These are phyloP conservation scores for Lysandra bellargus DNA, from an alignment of 2,888 invertebrate genomes.

Conservation along the genomic window DNA sequence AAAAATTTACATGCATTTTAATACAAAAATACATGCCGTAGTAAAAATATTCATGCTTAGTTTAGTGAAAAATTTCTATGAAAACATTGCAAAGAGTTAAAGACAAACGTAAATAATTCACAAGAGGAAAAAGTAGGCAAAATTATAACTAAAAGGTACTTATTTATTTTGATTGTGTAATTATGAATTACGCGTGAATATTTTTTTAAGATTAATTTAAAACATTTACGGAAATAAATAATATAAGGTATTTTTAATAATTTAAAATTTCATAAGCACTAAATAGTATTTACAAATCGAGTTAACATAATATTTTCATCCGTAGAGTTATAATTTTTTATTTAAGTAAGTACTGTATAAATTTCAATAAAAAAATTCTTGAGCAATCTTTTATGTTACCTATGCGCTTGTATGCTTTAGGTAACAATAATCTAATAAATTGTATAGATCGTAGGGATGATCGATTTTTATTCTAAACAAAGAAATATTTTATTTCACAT, in stretches of 20 bases:
- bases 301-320: not conserved
- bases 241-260: not conserved
- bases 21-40: constrained; percentile 58
- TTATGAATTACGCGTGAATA: not conserved
- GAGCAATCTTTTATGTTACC: no score
- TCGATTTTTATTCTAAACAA: not conserved
- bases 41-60: constrained; percentile 46
- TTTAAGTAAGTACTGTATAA: no score
- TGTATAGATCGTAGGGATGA: not conserved
- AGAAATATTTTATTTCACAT: not conserved
- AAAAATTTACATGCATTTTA: constrained; percentile 40
- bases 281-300: not conserved
- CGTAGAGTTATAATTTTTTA: no score
- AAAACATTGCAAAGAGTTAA: constrained; percentile 79
- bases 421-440: not conserved
- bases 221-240: not conserved
- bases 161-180: not conserved
- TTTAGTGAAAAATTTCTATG: constrained; percentile 56
- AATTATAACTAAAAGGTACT: not conserved
- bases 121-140: constrained; percentile 11
- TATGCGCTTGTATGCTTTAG: not conserved
- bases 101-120: constrained; percentile 43
- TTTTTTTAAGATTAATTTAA: not conserved
- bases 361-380: no score
- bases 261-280: not conserved